Evolutionary conservation across 2,113 vertebrate species (phyloP).

Genomic region (Callipepla californica): DNA sequence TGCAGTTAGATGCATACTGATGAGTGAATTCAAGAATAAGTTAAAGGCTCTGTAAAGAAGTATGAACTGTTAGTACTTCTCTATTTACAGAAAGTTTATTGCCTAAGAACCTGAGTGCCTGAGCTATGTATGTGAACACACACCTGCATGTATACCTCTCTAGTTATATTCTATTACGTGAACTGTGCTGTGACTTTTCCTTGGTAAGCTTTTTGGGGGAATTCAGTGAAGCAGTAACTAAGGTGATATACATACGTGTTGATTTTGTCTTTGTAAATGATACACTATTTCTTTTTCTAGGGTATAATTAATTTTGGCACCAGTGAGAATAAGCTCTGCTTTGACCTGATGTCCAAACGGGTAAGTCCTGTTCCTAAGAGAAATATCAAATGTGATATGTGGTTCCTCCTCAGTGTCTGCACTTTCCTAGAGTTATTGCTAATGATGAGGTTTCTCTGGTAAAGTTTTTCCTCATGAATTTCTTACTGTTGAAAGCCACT

Average conservation of each 20-base stretch:
- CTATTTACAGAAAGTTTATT: not conserved
- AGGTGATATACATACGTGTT: not conserved
- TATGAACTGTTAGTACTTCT: not conserved
- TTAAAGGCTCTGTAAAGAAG: not conserved
- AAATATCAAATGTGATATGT: not conserved
- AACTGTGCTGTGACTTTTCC: not conserved
- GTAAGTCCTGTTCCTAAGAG: slow-evolving; percentile 73
- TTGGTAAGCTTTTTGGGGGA: not conserved
- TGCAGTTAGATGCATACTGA: not conserved
- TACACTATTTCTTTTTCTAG: slow-evolving; percentile 66
- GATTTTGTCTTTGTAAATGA: not conserved
- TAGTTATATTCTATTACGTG: not conserved
- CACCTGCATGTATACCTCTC: fast-evolving
- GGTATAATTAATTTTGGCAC: slow-evolving; percentile 91
- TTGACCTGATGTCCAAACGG: slow-evolving; percentile 87
- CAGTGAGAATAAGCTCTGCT: slow-evolving; percentile 94
- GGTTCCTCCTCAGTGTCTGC: not conserved
- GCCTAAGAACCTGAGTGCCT: not conserved
- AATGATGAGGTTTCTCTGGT: not conserved
- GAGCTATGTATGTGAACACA: not conserved
- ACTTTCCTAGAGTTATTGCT: not conserved
- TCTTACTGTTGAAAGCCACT: not conserved
- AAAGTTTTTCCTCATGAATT: not conserved
- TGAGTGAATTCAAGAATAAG: not conserved
- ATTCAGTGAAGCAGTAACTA: not conserved